Evolutionary conservation across 2,888 invertebrate species (phyloP), one percentile per base, ranked within the genome.

Genomic region (Bellardia bayeri): DNA sequence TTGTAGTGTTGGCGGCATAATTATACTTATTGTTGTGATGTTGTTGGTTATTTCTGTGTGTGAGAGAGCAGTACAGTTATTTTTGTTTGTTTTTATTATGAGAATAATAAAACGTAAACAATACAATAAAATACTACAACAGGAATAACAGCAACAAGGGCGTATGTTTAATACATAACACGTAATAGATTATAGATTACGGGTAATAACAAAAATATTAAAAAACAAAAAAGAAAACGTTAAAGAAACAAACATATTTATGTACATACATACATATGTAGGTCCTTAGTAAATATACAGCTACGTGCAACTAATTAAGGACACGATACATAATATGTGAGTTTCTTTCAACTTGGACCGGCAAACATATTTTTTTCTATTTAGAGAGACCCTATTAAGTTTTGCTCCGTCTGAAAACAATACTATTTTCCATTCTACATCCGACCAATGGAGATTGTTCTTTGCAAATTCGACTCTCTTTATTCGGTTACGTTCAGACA

Each of bases 121-220:
- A 45, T 49, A 61, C 7, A 16, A 37, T 45, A 33, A 14, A 68
- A 23, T 14, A 69, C 33, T 1, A 64, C 40, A 79, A 68, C 13
- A 42, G 23, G 0, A 40, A 23, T 6, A 42, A 37, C 37, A 23
- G 54, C 40, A 40, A 42, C 23, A 54, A 37, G 3, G 37, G n/a
- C 61, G 66, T 56, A 56, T 72, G 54, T 7, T 30, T 71, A n/a
- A 86, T 82, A 75, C 82, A 85, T 66, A 84, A 79, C 88, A 89
- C 89, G 86, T 88, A 88, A 89, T 88, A 88, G 89, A 88, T 89
- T 89, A 86, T 79, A 85, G 86, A 40, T 23, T 40, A 49, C 30
- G 49, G 58, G 69, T 61, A 69, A 61, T 51, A 71, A 54, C 30
- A 54, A 78, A 61, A 69, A 85, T 76, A 82, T 51, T 58, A 63